Evolutionary conservation across 2,888 invertebrate species (phyloP), one percentile per base, ranked within the genome.

Genomic region (Macrophya alboannulata): DNA sequence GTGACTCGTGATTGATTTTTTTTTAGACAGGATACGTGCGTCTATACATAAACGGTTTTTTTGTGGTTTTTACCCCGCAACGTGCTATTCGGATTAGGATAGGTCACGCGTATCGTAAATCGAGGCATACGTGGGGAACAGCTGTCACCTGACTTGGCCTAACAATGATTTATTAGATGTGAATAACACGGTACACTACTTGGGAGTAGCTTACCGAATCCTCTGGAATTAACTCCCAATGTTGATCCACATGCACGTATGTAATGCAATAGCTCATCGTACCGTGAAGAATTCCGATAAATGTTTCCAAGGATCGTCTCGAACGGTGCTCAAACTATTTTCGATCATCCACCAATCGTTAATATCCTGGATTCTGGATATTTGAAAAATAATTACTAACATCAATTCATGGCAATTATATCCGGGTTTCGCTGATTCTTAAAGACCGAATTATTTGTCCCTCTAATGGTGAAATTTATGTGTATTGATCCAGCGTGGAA

Each of bases 161-260:
- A 81, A 81, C 81, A 81, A 59, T 81, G 81, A 81, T 81, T 81
- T 81, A 81, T 81, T 43, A 81, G 10, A 81, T 59, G 81, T n/a
- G 81, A 81, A 81, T 59, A 81, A 81, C 62, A 62, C 81, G 81
- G 81, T 59, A 81, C 81, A 81, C 81, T 81, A 81, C 59, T 81
- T 81, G 81, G 62, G 81, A 81, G 81, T 81, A 51, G 81, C 21
- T 81, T 51, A 40, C 25, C 62, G 55, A 21, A 62, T 62, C 62
- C 81, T 81, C 40, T 21, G 62, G 43, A 59, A 81, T 62, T 62
- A 81, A 40, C 81, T 62, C n/a, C 62, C 55, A 31, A 5, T 77
- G 31, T 77, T 45, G n/a, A n/a, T n/a, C 76, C 51, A 17, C 68
- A 25, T 31, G 65, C 6, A 65, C 9, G 31, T 25, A 21, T 55